Percentiles rank a stretch among this genome's conserved stretches.
phyloP scores from a whole-genome alignment of 2,113 vertebrate genomes.

The Antigone vipio region DNA sequence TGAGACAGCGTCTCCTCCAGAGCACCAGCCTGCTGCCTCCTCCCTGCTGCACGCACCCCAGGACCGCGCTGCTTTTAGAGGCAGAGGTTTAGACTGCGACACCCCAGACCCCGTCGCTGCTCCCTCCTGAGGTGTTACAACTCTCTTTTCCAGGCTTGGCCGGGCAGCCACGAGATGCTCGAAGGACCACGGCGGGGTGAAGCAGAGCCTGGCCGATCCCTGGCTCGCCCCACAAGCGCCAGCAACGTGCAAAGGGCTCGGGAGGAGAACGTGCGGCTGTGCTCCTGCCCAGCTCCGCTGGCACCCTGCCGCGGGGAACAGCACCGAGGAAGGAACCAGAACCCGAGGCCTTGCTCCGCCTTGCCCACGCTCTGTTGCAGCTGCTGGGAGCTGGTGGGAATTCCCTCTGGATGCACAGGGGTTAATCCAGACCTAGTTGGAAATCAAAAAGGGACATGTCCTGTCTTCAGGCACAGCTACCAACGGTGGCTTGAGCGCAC shows the following conservation, averaged over 20 bases:
- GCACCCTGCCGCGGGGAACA: background rate
- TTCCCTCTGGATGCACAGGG: background rate
- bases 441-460: background rate
- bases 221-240: background rate
- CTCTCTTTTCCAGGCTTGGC: background rate
- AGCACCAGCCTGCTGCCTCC: background rate
- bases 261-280: background rate
- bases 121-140: background rate
- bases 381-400: background rate
- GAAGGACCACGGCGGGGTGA: background rate
- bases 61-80: background rate
- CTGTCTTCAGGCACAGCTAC: background rate
- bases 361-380: background rate
- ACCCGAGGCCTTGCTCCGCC: fast-evolving
- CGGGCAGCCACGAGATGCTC: background rate
- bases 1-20: background rate
- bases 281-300: background rate
- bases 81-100: background rate
- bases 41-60: fast-evolving
- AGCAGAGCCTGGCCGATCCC: background rate
- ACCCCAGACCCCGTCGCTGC: fast-evolving
- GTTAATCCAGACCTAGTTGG: background rate
- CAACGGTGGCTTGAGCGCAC: background rate
- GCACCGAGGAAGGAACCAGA: background rate
- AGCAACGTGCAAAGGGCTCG: background rate